Conservation (phyloP, 2,888 invertebrate species). For the Dichetophora obliterata region DNA sequence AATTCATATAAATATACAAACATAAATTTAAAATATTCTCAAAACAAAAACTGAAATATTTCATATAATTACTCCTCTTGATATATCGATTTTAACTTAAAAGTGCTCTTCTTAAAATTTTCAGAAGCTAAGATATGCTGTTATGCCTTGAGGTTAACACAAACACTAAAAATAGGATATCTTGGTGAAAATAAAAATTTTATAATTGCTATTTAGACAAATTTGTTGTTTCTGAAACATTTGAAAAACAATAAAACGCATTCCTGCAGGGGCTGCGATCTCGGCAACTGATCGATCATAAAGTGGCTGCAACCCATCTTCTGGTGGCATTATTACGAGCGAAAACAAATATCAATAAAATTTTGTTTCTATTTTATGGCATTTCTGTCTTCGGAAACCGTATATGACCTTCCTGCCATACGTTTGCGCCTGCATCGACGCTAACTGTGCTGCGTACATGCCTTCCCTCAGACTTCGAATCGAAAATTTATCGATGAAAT, state of each 20-base stretch:
- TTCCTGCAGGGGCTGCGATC: not conserved
- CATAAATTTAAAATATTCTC: too few relatives aligned
- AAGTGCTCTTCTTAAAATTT: too few relatives aligned
- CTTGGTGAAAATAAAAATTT: slow-evolving; percentile 21
- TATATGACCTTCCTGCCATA: slow-evolving; percentile 5
- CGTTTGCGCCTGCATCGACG: not conserved
- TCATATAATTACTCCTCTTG: too few relatives aligned
- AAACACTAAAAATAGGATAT: not conserved
- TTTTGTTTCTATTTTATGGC: slow-evolving; percentile 44
- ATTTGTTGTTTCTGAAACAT: slow-evolving; percentile 11
- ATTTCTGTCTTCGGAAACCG: slow-evolving; percentile 24
- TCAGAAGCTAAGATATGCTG: too few relatives aligned
- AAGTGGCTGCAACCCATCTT: slow-evolving; percentile 6
- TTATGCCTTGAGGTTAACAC: too few relatives aligned
- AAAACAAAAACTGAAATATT: too few relatives aligned
- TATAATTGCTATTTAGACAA: slow-evolving; percentile 14
- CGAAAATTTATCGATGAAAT: slow-evolving; percentile 9
- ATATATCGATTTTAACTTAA: too few relatives aligned
- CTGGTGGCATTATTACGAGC: slow-evolving; percentile 54
- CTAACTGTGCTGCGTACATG: not conserved
- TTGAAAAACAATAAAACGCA: slow-evolving; percentile 15
- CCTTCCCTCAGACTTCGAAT: not conserved
- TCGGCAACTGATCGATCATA: slow-evolving; percentile 19
- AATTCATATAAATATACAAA: too few relatives aligned
- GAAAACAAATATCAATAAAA: slow-evolving; percentile 51